These are phyloP conservation scores for Oligia fasciuncula DNA, from an alignment of 2,888 invertebrate species.

Conservation along the genomic window DNA sequence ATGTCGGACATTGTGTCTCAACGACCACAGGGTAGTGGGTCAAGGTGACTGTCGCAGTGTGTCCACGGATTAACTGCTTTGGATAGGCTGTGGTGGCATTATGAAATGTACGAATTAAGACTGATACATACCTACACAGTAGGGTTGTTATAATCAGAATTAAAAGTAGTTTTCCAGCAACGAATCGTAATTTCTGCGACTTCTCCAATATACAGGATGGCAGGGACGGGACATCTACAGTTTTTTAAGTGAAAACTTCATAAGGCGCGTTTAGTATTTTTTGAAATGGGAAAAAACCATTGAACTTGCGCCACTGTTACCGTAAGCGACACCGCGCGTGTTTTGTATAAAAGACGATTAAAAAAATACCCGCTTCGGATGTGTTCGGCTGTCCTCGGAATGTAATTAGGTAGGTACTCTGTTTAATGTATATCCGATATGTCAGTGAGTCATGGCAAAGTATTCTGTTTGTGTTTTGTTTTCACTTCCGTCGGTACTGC, in stretches of 20 bases:
- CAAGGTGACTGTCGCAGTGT: slow-evolving; percentile 30
- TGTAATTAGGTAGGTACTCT: too few species aligned
- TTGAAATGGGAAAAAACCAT: too few species aligned
- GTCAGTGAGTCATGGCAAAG: too few species aligned
- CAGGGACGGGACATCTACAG: not conserved
- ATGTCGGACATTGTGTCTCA: slow-evolving; percentile 47
- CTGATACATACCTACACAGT: not conserved
- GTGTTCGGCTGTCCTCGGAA: too few species aligned
- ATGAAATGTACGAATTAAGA: not conserved
- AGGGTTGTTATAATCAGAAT: not conserved
- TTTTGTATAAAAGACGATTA: too few species aligned
- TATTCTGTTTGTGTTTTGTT: too few species aligned
- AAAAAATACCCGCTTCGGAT: too few species aligned
- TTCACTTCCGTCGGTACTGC: too few species aligned
- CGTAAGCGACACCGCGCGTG: too few species aligned
- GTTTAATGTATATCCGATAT: too few species aligned
- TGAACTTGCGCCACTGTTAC: too few species aligned
- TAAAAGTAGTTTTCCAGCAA: not conserved
- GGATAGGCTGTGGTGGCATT: slow-evolving; percentile 2
- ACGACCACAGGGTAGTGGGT: slow-evolving; percentile 36
- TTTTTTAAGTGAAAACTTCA: not conserved
- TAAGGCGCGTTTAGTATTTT: too few species aligned
- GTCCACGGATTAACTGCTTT: slow-evolving; percentile 5
- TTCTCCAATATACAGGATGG: not conserved
- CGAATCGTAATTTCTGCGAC: not conserved